Percentiles rank a stretch among this genome's conserved stretches.
These are phyloP conservation scores for Phacellophora camtschatica DNA, from an alignment of 30 jellyfish, hydroid and myxozoan species.

Conservation along the genomic window DNA sequence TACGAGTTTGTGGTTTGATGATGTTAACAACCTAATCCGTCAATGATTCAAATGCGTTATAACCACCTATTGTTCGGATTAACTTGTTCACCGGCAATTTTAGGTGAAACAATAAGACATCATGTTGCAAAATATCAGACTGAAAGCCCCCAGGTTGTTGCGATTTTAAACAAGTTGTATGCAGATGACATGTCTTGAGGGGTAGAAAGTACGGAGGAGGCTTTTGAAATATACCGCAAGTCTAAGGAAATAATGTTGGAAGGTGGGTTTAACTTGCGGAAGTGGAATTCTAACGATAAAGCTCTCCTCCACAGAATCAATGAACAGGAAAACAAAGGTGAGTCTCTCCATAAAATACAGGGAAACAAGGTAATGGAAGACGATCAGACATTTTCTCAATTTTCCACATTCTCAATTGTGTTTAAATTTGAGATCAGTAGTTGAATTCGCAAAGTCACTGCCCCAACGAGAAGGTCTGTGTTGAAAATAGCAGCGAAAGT, in stretches of 20 bases:
- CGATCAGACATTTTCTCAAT: not conserved
- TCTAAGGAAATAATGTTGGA: too few relatives aligned
- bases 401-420: slow-evolving; percentile 8
- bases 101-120: not conserved
- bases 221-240: too few relatives aligned
- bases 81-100: not conserved
- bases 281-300: not conserved
- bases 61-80: not conserved
- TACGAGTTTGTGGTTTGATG: not conserved
- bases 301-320: not conserved
- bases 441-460: too few relatives aligned
- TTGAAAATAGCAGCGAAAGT: slow-evolving; percentile 46
- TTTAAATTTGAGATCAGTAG: too few relatives aligned
- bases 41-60: not conserved
- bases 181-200: not conserved
- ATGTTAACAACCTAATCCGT: not conserved
- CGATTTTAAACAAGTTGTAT: not conserved
- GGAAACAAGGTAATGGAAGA: not conserved
- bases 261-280: too few relatives aligned
- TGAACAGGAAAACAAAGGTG: not conserved
- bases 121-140: not conserved
- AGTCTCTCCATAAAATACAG: too few relatives aligned
- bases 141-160: not conserved
- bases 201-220: too few relatives aligned
- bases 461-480: slow-evolving; percentile 37